Evolutionary conservation across 2,113 vertebrate species (phyloP), one percentile per base, ranked within the genome.

Genomic region (Puma concolor): DNA sequence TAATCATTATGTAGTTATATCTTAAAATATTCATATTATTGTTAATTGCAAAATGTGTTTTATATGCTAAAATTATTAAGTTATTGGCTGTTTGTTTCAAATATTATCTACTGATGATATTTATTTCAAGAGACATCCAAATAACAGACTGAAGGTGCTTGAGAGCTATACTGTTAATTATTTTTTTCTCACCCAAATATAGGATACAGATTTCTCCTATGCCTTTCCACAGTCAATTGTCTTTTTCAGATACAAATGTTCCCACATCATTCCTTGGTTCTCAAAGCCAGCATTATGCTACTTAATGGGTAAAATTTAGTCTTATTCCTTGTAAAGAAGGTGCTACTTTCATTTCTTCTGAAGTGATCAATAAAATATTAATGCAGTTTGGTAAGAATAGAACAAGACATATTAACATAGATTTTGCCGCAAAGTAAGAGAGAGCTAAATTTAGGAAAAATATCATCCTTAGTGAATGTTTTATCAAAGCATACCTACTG

Each of bases 351-450:
- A 69, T 88, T 87, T 83, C 5, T 91, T 91, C 85, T 74, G 14
- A 90, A 90, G 11, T 85, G 8, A 69, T 93, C 29, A 67, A 84
- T 87, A 79, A 91, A 90, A 63, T 93, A 94, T 74, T 85, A 93
- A 91, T 64, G 9, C 1, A 31, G 2, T 66, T 87, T 54, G 16
- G 2, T 69, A 88, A 90, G 38, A 93, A 83, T 54, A 88, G 57
- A 81, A 64, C 3, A 76, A 92, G 52, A 16, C 29, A 82, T 36
- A 79, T 74, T 85, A 64, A 41, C 27, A 92, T 36, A 67, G 19
- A 66, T 83, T 71, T 41, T 54, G 7, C 50, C 41, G 6, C 13
- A 88, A 94, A 93, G n/a, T 19, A 81, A 94, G 44, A 92, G 27
- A 92, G 15, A 77, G 10, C 29, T 86, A 92, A 95, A 89, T 72